Evolutionary conservation across 2,797 vertebrate species (phyloP), one percentile per base, ranked within the genome.

Genomic region (Notamacropus eugenii): DNA sequence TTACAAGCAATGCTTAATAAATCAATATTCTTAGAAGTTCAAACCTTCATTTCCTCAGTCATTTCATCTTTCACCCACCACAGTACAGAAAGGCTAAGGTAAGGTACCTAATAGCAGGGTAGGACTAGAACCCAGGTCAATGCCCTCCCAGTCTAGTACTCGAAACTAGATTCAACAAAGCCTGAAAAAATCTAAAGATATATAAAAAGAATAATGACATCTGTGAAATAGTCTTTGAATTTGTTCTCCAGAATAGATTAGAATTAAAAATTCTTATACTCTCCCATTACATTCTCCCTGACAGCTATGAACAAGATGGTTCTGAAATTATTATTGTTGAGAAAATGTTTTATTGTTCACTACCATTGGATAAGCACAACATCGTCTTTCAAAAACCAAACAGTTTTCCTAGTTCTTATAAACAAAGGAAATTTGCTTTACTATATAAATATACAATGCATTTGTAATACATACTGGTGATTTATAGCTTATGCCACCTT

Each of bases 341-440:
- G 40, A 54, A 55, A 91, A 54, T 91, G 54, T 40, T 56, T 34
- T 5, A 94, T 59, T 92, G 62, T 94, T 91, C 96, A 92, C 67
- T 24, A 74, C 31, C 31, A 90, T 91, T 97, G 46, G 94, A 93
- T 93, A 91, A 59, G 93, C 92, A 91, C 8, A 95, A 40, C 87
- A 29, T 56, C n/a, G 54, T 95, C 55, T 95, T 97, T 96, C 92
- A 92, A 96, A 97, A 94, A 92, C 10, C 94, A 96, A 93, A 91
- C 90, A 94, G 54, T 90, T 90, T 74, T 93, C 93, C 82, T 52
- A 92, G 58, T 93, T 90, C 93, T 87, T 97, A 24, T 95, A 95
- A 97, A 95, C 92, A 96, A 92, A 96, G 94, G 95, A 96, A 97
- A 96, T 95, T 96, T 97, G 94, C 62, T 96, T 97, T 92, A 92